phyloP scores from a whole-genome alignment of 2,113 vertebrate species.

The Condylura cristata region DNA sequence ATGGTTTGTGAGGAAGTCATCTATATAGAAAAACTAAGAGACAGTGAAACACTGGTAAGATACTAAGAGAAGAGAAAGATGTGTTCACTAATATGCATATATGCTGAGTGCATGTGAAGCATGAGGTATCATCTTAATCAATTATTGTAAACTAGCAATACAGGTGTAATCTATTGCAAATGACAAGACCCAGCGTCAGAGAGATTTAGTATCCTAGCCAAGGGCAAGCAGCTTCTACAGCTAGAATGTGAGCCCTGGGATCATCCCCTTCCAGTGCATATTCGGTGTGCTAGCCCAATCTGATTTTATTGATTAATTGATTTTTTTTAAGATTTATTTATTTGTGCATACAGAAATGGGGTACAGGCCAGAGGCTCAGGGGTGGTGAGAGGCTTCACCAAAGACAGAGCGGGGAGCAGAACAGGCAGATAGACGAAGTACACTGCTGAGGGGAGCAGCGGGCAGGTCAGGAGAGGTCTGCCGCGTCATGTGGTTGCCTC shows the following conservation, averaged over 20 bases:
- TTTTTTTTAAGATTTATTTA: no score
- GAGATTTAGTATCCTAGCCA: neutral
- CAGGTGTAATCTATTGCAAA: neutral
- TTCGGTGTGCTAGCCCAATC: neutral
- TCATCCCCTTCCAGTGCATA: neutral
- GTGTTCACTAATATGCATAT: neutral
- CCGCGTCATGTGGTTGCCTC: no score
- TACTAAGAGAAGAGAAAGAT: slow-evolving; percentile 9
- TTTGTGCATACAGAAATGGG: no score
- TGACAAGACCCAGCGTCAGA: neutral
- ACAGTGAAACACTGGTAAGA: neutral
- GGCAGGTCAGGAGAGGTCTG: no score
- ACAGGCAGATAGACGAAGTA: no score
- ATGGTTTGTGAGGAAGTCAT: neutral
- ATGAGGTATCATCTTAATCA: neutral
- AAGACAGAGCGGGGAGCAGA: no score
- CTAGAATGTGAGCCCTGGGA: neutral
- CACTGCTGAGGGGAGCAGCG: no score
- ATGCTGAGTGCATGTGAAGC: neutral
- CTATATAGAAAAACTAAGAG: neutral
- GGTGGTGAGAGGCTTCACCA: no score
- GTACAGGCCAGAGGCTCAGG: no score
- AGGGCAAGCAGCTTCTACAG: neutral
- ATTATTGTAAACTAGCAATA: neutral
- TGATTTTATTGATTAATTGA: neutral